These are phyloP conservation scores for Megaptera novaeangliae DNA, from an alignment of 2,113 vertebrate species.

Conservation along the genomic window DNA sequence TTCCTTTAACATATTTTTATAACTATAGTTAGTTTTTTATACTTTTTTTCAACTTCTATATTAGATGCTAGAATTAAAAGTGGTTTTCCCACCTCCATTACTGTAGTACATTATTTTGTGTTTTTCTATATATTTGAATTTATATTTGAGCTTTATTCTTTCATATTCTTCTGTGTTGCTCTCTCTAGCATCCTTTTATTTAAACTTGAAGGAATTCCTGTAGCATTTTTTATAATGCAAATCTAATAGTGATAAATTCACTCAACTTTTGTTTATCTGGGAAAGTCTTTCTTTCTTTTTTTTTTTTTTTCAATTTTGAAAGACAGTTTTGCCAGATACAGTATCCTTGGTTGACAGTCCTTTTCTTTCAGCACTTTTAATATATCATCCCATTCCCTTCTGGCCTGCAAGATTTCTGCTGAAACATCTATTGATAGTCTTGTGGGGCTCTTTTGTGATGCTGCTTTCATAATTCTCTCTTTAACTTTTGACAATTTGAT, in stretches of 20 bases:
- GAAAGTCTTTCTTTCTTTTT: not conserved
- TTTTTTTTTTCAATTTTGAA: not conserved
- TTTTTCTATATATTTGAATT: not conserved
- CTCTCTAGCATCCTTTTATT: not conserved
- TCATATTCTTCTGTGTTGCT: not conserved
- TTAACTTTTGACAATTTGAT: not conserved
- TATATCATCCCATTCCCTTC: not conserved
- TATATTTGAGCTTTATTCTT: not conserved
- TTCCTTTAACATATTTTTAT: not conserved
- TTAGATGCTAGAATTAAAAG: not conserved
- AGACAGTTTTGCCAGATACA: not conserved
- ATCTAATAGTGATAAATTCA: not conserved
- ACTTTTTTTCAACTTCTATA: not conserved
- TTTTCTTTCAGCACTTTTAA: not conserved
- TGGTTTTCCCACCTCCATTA: not conserved
- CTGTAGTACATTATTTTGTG: not conserved
- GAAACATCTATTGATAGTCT: not conserved
- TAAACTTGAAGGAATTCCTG: not conserved
- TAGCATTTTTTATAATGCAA: not conserved
- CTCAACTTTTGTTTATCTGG: not conserved
- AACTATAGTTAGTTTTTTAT: not conserved
- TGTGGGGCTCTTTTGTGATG: not conserved
- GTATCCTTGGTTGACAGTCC: not conserved
- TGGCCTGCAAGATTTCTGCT: not conserved
- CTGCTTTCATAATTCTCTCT: not conserved